Conservation (phyloP, 1,140 invertebrate species). For the Adoxophyes honmai region DNA sequence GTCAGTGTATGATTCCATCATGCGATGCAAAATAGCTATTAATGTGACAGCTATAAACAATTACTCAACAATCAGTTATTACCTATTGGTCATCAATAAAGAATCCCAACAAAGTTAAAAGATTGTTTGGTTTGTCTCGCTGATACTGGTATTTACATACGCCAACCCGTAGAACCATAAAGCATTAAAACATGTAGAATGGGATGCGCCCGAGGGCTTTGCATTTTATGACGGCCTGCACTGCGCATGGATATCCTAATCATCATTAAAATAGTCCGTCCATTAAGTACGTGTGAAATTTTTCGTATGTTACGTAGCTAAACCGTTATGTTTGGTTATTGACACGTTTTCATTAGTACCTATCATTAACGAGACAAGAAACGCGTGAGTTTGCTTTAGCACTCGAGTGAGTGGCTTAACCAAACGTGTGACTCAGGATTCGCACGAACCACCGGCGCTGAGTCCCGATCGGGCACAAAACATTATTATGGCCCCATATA, state of each 20-base stretch:
- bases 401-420: constrained; percentile 18
- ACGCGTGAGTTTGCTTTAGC: constrained; percentile 21
- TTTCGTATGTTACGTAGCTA: constrained; percentile 24
- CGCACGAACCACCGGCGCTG: background rate
- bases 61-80: too few relatives aligned
- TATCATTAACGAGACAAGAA: constrained; percentile 23
- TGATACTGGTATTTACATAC: too few relatives aligned
- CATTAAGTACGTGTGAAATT: constrained; percentile 33
- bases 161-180: too few relatives aligned
- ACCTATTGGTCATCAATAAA: too few relatives aligned
- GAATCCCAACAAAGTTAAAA: too few relatives aligned
- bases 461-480: constrained; percentile 10
- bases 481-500: constrained; percentile 28
- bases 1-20: too few relatives aligned
- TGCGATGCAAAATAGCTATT: too few relatives aligned
- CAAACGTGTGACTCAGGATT: constrained; percentile 20
- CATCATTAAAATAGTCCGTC: constrained; percentile 14
- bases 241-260: constrained; percentile 1
- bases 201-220: too few relatives aligned
- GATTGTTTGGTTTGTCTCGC: too few relatives aligned
- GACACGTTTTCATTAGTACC: constrained; percentile 29
- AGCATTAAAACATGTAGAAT: too few relatives aligned
- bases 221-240: background rate
- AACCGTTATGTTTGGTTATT: constrained; percentile 27
- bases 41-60: too few relatives aligned